Conservation (phyloP, 2,113 vertebrate species). For the Clarias gariepinus region DNA sequence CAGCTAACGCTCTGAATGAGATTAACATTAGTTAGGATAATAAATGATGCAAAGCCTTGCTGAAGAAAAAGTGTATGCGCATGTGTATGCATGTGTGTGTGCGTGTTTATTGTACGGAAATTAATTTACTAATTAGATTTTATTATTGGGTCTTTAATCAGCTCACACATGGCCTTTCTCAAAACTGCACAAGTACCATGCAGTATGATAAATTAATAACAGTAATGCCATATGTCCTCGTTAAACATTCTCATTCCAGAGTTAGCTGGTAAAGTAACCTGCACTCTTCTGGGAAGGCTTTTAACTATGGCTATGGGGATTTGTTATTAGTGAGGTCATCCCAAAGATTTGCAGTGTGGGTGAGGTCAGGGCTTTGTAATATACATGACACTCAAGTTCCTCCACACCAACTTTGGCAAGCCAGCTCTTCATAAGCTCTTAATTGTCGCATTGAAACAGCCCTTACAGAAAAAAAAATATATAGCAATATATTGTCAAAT, state of each 20-base stretch:
- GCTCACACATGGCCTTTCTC: not conserved
- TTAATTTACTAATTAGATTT: not conserved
- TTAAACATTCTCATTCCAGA: not conserved
- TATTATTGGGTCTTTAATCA: conserved; percentile 3
- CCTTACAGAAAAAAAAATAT: too few relatives aligned
- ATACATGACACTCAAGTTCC: not conserved
- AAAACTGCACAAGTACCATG: not conserved
- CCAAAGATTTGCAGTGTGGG: not conserved
- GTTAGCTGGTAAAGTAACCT: not conserved
- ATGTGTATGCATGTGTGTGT: not conserved
- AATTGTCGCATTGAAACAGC: not conserved
- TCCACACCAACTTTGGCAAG: not conserved
- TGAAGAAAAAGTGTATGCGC: not conserved
- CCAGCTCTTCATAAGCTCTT: not conserved
- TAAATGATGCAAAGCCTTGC: conserved; percentile 7
- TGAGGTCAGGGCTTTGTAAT: not conserved
- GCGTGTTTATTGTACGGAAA: not conserved
- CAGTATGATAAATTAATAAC: not conserved
- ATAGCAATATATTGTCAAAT: too few relatives aligned
- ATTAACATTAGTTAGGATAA: conserved; percentile 32
- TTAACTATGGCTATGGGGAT: not conserved
- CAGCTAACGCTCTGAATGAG: conserved; percentile 28
- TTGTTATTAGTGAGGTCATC: not conserved
- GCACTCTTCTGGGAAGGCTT: not conserved
- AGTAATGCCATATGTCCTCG: too few relatives aligned